Percentiles rank a stretch among this genome's conserved stretches.
Conservation (phyloP, 1,140 invertebrate species). For the Drosophila nannoptera region DNA sequence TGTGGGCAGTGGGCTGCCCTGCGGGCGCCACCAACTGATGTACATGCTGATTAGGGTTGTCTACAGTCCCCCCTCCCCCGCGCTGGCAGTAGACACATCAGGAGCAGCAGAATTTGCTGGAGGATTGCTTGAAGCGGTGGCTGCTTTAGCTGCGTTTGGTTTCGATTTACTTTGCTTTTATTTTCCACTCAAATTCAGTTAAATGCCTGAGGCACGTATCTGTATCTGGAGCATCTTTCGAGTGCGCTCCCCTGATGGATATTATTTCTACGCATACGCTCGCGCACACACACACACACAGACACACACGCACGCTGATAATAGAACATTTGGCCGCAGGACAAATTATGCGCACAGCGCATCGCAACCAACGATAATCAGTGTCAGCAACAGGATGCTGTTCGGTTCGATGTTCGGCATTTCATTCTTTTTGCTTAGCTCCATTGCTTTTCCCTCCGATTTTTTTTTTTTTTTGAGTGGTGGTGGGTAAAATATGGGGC, state of each 20-base stretch:
- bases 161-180: slow-evolving; percentile 40
- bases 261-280: slow-evolving; percentile 48
- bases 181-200: slow-evolving; percentile 66
- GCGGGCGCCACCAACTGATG: slow-evolving; percentile 14
- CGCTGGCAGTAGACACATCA: slow-evolving; percentile 1
- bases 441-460: not conserved
- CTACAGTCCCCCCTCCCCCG: slow-evolving; percentile 16
- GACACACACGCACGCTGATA: slow-evolving; percentile 41
- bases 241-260: slow-evolving; percentile 43
- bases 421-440: slow-evolving; percentile 18
- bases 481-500: not conserved
- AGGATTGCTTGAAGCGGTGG: slow-evolving; percentile 13
- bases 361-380: slow-evolving; percentile 58
- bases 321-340: slow-evolving; percentile 70
- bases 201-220: slow-evolving; percentile 53
- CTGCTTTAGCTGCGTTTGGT: slow-evolving; percentile 47
- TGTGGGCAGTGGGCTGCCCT: not conserved
- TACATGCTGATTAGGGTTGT: slow-evolving; percentile 40
- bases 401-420: slow-evolving; percentile 14
- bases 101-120: not conserved
- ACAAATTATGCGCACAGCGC: slow-evolving; percentile 62
- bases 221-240: slow-evolving; percentile 58
- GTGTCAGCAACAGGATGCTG: slow-evolving; percentile 66
- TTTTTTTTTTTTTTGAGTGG: slow-evolving; percentile 13
- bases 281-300: slow-evolving; percentile 18